Evolutionary conservation across 2,113 vertebrate genomes (phyloP).

Genomic region (Illadopsis cleaveri): DNA sequence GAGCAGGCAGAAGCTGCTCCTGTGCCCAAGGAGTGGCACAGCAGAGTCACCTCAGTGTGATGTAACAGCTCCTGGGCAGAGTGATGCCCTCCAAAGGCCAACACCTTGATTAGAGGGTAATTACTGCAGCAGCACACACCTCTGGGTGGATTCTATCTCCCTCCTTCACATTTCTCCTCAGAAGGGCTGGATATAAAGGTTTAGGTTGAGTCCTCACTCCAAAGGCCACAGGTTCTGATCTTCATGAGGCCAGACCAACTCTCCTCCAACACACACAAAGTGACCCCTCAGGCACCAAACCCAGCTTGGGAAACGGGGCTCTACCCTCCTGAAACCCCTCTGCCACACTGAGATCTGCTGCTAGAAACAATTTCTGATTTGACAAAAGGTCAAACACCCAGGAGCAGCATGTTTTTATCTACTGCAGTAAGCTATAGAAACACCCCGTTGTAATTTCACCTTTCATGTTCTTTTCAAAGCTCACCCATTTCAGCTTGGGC

Average conservation of each 20-base stretch:
- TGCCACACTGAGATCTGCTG: neutral
- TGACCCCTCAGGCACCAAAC: neutral
- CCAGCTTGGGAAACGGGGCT: neutral
- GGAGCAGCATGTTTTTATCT: rapidly evolving
- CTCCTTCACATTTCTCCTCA: rapidly evolving
- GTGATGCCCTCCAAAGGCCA: rapidly evolving
- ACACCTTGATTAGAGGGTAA: rapidly evolving
- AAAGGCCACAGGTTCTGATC: neutral
- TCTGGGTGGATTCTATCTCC: rapidly evolving
- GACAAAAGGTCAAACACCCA: neutral
- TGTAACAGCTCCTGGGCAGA: rapidly evolving
- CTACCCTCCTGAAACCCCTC: neutral
- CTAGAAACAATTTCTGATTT: neutral
- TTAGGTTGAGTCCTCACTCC: too few relatives aligned
- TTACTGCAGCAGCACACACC: rapidly evolving
- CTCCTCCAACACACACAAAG: rapidly evolving
- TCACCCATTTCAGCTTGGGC: neutral
- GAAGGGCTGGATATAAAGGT: neutral
- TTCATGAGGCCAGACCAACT: rapidly evolving
- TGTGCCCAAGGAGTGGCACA: rapidly evolving
- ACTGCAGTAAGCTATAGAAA: rapidly evolving
- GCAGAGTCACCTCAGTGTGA: rapidly evolving
- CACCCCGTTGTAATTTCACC: neutral
- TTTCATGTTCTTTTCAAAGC: neutral
- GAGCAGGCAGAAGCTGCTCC: neutral